A percentile compares a stretch with the other conserved stretches of the same genome.
phyloP scores from a whole-genome alignment of 2,888 invertebrate species.

The Apamea anceps region DNA sequence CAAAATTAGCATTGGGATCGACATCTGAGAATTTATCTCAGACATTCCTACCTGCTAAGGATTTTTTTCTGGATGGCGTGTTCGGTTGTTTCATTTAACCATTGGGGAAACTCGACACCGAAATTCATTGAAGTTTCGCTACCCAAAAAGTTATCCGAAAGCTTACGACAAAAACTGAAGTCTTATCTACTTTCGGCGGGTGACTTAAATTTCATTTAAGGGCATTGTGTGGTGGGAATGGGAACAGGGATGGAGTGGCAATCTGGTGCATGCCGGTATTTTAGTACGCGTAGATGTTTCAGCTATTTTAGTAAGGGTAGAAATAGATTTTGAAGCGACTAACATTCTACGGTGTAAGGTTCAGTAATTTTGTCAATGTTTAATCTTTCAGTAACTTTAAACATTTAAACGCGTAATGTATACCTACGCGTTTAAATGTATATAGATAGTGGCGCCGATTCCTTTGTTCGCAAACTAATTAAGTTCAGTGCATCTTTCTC shows the following conservation, averaged over 20 bases:
- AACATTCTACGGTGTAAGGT: conserved; percentile 7
- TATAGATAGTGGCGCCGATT: background rate
- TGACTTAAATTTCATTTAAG: conserved; percentile 74
- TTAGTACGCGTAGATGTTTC: conserved; percentile 27
- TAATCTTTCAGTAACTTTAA: background rate
- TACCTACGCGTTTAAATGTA: too few relatives aligned
- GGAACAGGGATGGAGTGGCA: conserved; percentile 53
- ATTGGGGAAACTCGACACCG: conserved; percentile 60
- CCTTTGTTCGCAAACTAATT: too few relatives aligned
- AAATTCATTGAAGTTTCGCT: conserved; percentile 63
- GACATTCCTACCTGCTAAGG: conserved; percentile 59
- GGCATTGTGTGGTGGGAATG: conserved; percentile 58
- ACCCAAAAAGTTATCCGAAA: conserved; percentile 60
- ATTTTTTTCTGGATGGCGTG: conserved; percentile 48
- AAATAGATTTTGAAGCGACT: conserved; percentile 39
- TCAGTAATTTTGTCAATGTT: conserved; percentile 2
- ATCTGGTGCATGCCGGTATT: conserved; percentile 40
- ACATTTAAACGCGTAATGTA: background rate
- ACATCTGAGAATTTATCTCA: conserved; percentile 61
- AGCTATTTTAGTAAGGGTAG: conserved; percentile 42
- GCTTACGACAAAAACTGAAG: conserved; percentile 67
- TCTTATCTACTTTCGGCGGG: conserved; percentile 69
- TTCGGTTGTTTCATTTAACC: conserved; percentile 56
- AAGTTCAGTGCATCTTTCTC: too few relatives aligned
- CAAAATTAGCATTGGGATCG: conserved; percentile 66